Evolutionary conservation across 2,888 invertebrate genomes (phyloP), one percentile per base, ranked within the genome.

Genomic region (Drosophila stalkeri): DNA sequence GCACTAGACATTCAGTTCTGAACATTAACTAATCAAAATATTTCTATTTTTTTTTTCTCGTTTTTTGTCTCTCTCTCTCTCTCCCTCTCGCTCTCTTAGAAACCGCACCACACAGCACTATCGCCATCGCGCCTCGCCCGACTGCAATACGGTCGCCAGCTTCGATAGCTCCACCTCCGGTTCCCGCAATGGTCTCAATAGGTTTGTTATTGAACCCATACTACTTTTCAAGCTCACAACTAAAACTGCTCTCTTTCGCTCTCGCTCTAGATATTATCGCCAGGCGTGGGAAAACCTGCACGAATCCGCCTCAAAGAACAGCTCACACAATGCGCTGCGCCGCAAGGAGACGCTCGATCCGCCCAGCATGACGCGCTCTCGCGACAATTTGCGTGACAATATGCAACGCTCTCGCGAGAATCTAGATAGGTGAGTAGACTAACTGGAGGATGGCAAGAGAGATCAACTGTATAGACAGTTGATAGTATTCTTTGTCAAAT

Each of bases 201-300:
- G 97, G 93, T 93, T 72, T 31, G 86, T 76, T 49, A 63, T 56
- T 43, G 0, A 7, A 6, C 51, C 49, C 20, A 44, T 60, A 6
- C 16, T 9, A 3, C 18, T 16, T 12, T 14, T 5, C 9, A 20
- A 55, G 14, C 14, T 39, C 35, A 20, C 14, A 12, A 33, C 23
- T 57, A 46, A 62, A n/a, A n/a, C 44, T 33, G 16, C n/a, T 33
- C 2, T 27, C 23, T 44, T 27, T 35, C 35, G 44, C 27, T 16
- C 31, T 35, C 27, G 12, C 12, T 47, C 31, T 44, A 93, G 93
- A 79, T 98, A 97, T 93, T 98, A 98, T 93, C 95, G 97, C 35
- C 97, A 97, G 92, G 98, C 98, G 3, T 98, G 98, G 98, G 98
- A 98, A 92, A 97, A 98, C 92, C 94, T 98, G 4, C 97, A 97